Evolutionary conservation across 1,140 invertebrate genomes (phyloP).

Genomic region (Triops cancriformis): DNA sequence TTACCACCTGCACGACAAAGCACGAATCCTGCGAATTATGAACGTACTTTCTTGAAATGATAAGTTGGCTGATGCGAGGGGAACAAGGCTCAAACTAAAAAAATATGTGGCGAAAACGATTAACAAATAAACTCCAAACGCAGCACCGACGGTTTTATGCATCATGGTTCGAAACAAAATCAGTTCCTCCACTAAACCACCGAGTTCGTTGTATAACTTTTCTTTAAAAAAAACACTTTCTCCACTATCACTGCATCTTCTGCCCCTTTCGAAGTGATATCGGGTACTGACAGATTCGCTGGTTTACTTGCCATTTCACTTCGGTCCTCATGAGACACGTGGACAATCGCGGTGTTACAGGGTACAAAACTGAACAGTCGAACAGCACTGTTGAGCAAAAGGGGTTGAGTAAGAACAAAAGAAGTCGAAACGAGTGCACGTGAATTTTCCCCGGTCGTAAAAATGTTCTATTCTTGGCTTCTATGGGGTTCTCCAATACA

Average conservation of each 20-base stretch:
- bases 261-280: background rate
- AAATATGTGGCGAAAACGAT: background rate
- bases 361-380: background rate
- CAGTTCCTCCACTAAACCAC: background rate
- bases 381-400: background rate
- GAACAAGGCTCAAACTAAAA: background rate
- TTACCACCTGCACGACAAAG: background rate
- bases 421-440: background rate
- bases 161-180: background rate
- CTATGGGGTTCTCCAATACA: conserved; percentile 9
- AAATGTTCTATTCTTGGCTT: conserved; percentile 5
- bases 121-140: background rate
- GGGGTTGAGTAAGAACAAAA: background rate
- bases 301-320: background rate
- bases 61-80: background rate
- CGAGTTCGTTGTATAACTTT: background rate
- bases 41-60: background rate
- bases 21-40: background rate
- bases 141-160: background rate
- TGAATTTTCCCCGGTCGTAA: background rate
- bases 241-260: background rate
- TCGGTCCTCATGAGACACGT: background rate
- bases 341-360: background rate
- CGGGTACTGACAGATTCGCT: background rate
- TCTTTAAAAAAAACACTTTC: background rate